Evolutionary conservation across 2,113 vertebrate species (phyloP), one percentile per base, ranked within the genome.

Genomic region (Oreocharis arfaki): DNA sequence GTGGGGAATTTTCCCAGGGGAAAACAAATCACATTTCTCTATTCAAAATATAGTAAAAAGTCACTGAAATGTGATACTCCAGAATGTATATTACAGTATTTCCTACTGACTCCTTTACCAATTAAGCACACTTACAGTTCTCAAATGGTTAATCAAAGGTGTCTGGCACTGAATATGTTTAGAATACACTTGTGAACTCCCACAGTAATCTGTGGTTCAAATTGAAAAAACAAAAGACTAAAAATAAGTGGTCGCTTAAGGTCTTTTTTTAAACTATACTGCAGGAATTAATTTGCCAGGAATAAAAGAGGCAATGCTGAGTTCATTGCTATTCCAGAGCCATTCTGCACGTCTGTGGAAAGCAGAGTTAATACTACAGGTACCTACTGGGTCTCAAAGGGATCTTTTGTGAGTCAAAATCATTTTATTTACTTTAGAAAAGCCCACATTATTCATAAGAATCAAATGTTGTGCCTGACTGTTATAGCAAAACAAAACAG

Each of bases 21-120:
- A 98, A 98, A 97, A 97, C 84, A 97, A 95, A 97, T 97, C 89
- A 75, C 89, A 90, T 93, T 97, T 94, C 88, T 97, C 93, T 85
- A 96, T 93, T 93, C 89, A 97, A 98, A 97, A 94, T 90, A 95
- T 11, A 94, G 95, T 85, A 90, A 93, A 92, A 90, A 93, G 81
- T 94, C 87, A 61, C 91, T 64, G 64, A 92, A 96, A 96, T 92
- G 44, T 73, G 52, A 52, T 94, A 60, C 52, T 89, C 82, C 24
- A 91, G 87, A 93, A 97, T 95, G 84, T 96, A 55, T 94, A 64
- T 68, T 95, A 94, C 76, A 63, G 30, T 69, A 79, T 91, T 86
- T 96, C 60, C 77, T 81, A 33, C 28, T 77, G 83, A 95, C 49
- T 82, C 37, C 23, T 75, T 84, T 87, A 76, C 79, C 94, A 95